A percentile compares a stretch with the other conserved stretches of the same genome.
Evolutionary conservation across 2,113 vertebrate genomes (phyloP).

Genomic region (Anser cygnoides): DNA sequence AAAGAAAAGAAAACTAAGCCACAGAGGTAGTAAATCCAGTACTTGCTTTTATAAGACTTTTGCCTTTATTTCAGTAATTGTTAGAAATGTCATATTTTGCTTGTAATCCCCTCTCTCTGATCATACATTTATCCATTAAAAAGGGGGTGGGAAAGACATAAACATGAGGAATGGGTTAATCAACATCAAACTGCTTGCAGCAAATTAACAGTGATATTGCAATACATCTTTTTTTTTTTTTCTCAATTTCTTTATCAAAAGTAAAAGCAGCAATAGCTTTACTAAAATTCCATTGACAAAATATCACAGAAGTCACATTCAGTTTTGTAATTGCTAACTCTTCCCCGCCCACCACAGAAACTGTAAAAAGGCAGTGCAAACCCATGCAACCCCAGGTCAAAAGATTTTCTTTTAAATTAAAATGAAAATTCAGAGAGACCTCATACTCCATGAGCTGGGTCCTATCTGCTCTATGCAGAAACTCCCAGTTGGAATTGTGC

Average conservation of each 20-base stretch:
- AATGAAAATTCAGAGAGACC: conserved; percentile 3
- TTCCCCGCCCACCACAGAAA: neutral
- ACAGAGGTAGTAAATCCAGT: neutral
- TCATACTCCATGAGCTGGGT: neutral
- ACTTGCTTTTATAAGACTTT: neutral
- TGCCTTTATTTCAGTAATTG: neutral
- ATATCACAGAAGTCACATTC: neutral
- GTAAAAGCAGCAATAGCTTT: neutral
- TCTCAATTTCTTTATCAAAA: neutral
- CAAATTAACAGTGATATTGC: neutral
- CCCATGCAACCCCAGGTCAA: neutral
- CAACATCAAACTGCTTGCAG: neutral
- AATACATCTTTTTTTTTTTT: neutral
- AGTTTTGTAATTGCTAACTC: neutral
- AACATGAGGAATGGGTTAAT: neutral
- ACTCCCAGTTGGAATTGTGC: conserved; percentile 17
- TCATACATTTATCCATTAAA: neutral
- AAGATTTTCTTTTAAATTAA: conserved; percentile 35
- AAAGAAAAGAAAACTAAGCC: neutral
- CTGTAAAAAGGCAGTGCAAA: neutral
- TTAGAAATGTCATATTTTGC: neutral
- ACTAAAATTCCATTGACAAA: neutral
- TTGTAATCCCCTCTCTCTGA: neutral
- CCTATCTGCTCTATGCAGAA: conserved; percentile 56
- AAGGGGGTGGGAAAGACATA: neutral